Evolutionary conservation across 2,797 vertebrate genomes (phyloP), one percentile per base, ranked within the genome.

Genomic region (Sebastes umbrosus): DNA sequence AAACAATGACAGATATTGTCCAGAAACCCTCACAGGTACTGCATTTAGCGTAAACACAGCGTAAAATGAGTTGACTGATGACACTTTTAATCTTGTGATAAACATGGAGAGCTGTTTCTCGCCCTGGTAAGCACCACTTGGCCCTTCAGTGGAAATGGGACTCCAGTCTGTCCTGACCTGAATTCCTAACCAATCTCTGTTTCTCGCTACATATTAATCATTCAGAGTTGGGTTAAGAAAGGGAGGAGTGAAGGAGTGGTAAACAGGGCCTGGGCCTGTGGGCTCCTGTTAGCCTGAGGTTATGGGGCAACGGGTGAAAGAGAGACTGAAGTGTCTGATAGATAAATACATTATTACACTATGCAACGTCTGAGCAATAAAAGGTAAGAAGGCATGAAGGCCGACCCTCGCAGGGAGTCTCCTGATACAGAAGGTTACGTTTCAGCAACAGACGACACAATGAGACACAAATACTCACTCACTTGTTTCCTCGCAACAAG

Each of bases 191-290:
- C 20, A 55, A 77, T 73, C 82, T 74, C 80, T 74, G 69, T 3
- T 32, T 76, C 84, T 86, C 36, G 16, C 62, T 88, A 58, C 84
- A 64, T 75, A 92, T 92, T 85, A 93, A 93, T 93, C 88, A 91
- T 92, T 93, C 68, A 91, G 84, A 80, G 81, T 52, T 20, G 46
- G 46, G 84, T 39, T 67, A 16, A 80, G 60, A 22, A 69, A 67
- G 74, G 86, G 46, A 52, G 77, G 68, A 60, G 82, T 43, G 6
- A 43, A 43, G 39, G 16, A 20, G 85, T 57, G 75, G 58, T 10
- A 64, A 72, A 81, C 58, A 0, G 57, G 72, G 59, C 67, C 13
- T 62, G 55, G 72, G 59, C 76, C 75, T 80, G 34, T 58, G 27
- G 83, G 84, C 83, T 73, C 55, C 46, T 77, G 50, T 79, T 80